Percentiles rank a stretch among this genome's conserved stretches.
These are phyloP conservation scores for Chanos chanos DNA, from an alignment of 2,797 vertebrate species.

Conservation along the genomic window DNA sequence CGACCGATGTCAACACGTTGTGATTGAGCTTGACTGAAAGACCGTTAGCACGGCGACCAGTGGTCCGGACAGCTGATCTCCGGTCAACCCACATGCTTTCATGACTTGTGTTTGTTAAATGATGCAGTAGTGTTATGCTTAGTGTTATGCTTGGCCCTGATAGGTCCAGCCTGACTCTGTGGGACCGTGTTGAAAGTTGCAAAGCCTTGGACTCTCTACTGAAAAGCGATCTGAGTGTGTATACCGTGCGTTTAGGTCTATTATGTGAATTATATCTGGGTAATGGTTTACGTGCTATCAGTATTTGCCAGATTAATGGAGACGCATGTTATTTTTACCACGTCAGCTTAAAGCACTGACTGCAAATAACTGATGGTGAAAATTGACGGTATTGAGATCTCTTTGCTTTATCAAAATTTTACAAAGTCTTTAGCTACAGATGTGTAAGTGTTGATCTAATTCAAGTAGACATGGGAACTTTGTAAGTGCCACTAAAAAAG, in stretches of 20 bases:
- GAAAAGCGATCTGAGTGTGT: conserved; percentile 41
- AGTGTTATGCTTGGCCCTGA: conserved; percentile 60
- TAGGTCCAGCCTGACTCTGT: conserved; percentile 18
- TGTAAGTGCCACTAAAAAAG: neutral
- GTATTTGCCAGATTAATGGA: conserved; percentile 17
- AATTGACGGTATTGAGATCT: conserved; percentile 50
- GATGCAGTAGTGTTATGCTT: conserved; percentile 57
- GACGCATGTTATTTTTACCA: conserved; percentile 20
- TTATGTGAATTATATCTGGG: conserved; percentile 34
- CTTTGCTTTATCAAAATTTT: conserved; percentile 55
- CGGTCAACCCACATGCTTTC: conserved; percentile 43
- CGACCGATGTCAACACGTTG: conserved; percentile 50
- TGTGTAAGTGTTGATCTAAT: conserved; percentile 57
- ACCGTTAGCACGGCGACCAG: conserved; percentile 10
- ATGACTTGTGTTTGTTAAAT: conserved; percentile 45
- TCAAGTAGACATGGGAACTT: neutral
- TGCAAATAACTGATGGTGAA: conserved; percentile 54
- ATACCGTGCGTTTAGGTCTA: conserved; percentile 33
- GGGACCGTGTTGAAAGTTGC: conserved; percentile 43
- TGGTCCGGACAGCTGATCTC: conserved; percentile 26
- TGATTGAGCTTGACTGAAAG: conserved; percentile 6
- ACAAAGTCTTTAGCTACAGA: conserved; percentile 56
- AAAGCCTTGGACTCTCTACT: conserved; percentile 54
- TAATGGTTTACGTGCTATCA: conserved; percentile 9
- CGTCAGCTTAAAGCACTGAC: conserved; percentile 38